phyloP scores from a whole-genome alignment of 2,888 invertebrate species.

The Rugalucina vietnamica region DNA sequence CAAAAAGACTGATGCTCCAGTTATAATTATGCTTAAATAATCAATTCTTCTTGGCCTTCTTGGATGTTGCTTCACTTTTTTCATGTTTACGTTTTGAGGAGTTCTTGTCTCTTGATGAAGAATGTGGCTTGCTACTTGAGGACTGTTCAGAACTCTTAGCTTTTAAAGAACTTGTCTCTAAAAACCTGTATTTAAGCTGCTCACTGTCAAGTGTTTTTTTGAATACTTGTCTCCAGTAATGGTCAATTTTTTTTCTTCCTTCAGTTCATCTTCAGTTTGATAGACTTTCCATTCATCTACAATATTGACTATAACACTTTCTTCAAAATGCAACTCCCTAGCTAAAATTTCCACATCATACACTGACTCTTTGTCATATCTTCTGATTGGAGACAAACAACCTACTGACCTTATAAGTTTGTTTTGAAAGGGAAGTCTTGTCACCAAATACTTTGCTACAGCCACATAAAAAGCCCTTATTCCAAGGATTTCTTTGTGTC shows the following conservation, averaged over 20 bases:
- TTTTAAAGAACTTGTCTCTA: too few relatives aligned
- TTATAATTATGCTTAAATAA: too few relatives aligned
- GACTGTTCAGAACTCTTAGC: too few relatives aligned
- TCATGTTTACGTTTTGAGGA: too few relatives aligned
- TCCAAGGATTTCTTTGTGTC: not conserved
- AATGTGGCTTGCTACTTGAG: too few relatives aligned
- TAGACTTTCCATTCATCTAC: not conserved
- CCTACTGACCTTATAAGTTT: not conserved
- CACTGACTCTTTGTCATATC: not conserved
- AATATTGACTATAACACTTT: not conserved
- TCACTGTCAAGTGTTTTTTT: not conserved
- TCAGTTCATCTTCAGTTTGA: not conserved
- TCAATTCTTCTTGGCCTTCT: too few relatives aligned
- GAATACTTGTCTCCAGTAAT: constrained; percentile 7
- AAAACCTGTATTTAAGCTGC: not conserved
- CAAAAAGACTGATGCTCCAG: too few relatives aligned
- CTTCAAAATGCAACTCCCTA: not conserved
- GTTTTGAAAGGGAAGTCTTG: not conserved
- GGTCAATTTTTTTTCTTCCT: not conserved
- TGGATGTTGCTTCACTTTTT: too few relatives aligned
- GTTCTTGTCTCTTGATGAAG: too few relatives aligned
- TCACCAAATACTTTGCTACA: not conserved
- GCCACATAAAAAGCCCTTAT: not conserved
- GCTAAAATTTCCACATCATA: not conserved
- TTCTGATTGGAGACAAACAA: not conserved